A percentile compares a stretch with the other conserved stretches of the same genome.
Evolutionary conservation across 2,113 vertebrate species (phyloP).

Genomic region (Lucifuga dentata): DNA sequence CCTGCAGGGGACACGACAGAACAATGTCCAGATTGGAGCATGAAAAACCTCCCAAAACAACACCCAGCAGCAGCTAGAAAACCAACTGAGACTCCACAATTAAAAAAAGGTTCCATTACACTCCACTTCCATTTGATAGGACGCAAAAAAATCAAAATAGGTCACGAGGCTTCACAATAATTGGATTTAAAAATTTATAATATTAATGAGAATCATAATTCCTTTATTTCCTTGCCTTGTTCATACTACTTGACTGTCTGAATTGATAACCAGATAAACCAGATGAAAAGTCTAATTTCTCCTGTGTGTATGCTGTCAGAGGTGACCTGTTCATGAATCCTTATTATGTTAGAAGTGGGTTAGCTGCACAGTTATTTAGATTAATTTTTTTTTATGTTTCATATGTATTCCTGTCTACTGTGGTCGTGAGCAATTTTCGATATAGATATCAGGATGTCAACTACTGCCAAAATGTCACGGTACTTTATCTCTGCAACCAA

Average conservation of each 20-base stretch:
- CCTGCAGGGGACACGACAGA: slow-evolving; percentile 54
- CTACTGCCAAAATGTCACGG: too few relatives aligned
- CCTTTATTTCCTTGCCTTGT: slow-evolving; percentile 78
- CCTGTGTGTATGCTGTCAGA: slow-evolving; percentile 44
- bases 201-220: slow-evolving; percentile 79
- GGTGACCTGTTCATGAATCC: slow-evolving; percentile 26
- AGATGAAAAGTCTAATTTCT: slow-evolving; percentile 67
- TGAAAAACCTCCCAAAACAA: slow-evolving; percentile 36
- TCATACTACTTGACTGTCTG: slow-evolving; percentile 73
- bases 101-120: slow-evolving; percentile 23
- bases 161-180: slow-evolving; percentile 79
- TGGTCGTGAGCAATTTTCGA: too few relatives aligned
- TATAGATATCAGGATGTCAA: too few relatives aligned
- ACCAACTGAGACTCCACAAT: slow-evolving; percentile 31
- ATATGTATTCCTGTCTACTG: too few relatives aligned
- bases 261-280: slow-evolving; percentile 61
- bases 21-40: slow-evolving; percentile 13
- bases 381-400: too few relatives aligned
- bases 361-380: not conserved
- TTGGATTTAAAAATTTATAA: slow-evolving; percentile 84
- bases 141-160: slow-evolving; percentile 74
- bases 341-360: slow-evolving; percentile 26
- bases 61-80: slow-evolving; percentile 20
- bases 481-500: too few relatives aligned
- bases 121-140: slow-evolving; percentile 58